phyloP scores from a whole-genome alignment of 1,140 invertebrate genomes.

The Neomicropteryx cornuta region DNA sequence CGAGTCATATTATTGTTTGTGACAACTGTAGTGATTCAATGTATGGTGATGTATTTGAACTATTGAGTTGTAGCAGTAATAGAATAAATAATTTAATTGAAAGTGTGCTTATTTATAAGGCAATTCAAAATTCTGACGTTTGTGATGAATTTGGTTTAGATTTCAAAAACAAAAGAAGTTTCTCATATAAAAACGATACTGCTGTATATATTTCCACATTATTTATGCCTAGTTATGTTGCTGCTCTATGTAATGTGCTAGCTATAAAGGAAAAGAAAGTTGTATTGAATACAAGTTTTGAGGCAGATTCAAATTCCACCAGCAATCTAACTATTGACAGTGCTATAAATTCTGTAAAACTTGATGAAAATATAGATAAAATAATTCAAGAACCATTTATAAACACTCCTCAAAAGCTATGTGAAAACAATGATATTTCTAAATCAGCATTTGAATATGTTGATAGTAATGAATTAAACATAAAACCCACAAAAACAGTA shows the following conservation, averaged over 20 bases:
- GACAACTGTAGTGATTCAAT: slow-evolving; percentile 55
- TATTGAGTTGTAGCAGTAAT: slow-evolving; percentile 50
- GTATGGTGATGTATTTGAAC: slow-evolving; percentile 50
- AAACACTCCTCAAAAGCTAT: neutral
- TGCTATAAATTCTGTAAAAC: slow-evolving; percentile 8
- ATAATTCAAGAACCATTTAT: slow-evolving; percentile 12
- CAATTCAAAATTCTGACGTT: slow-evolving; percentile 41
- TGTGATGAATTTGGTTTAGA: slow-evolving; percentile 48
- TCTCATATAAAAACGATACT: slow-evolving; percentile 30
- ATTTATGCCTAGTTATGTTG: slow-evolving; percentile 53
- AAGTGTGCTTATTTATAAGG: slow-evolving; percentile 39
- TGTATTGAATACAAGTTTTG: slow-evolving; percentile 48
- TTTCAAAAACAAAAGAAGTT: slow-evolving; percentile 40
- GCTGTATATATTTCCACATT: slow-evolving; percentile 45
- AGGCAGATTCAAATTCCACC: slow-evolving; percentile 36
- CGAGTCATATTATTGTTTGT: slow-evolving; percentile 58
- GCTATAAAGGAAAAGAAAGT: slow-evolving; percentile 54
- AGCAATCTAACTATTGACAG: slow-evolving; percentile 36
- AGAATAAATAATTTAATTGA: slow-evolving; percentile 43
- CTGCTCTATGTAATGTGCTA: slow-evolving; percentile 64
- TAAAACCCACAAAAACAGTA: slow-evolving; percentile 28
- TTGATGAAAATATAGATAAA: slow-evolving; percentile 6
- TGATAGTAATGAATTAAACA: slow-evolving; percentile 12
- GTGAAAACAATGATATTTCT: neutral
- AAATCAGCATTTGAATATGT: neutral